Base-by-base conservation (phyloP, 2,888 invertebrate genomes). In the Psylliodes chrysocephalus region DNA sequence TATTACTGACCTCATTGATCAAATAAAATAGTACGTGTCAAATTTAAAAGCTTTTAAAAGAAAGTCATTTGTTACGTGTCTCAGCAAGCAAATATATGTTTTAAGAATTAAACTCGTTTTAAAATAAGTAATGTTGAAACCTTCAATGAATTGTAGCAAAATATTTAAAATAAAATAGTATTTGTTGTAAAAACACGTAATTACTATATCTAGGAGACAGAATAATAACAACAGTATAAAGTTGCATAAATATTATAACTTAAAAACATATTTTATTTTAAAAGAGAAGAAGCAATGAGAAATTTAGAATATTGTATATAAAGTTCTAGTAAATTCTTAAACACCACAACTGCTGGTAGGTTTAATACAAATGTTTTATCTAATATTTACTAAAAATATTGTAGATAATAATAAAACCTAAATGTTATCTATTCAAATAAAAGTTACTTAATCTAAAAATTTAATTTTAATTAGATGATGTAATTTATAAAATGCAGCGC, bases 1-100 rank as follows among this genome's bases (percentile, higher is more conserved):
- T 47, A 47, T 22, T 22, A 49, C 49, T 49, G 49, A 49, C 49
- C 49, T 17, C 15, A 15, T 14, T 49, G 12, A 49, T 14, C 8
- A 6, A 14, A 49, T 12, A 28, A n/a, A 49, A 49, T 28, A 42
- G 18, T 12, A 42, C 28, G 28, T 49, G 49, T 49, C 12, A 49
- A 25, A 17, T 19, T 14, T 14, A 5, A 46, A 12, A 46, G 7
- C 17, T 17, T 25, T 14, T 25, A 8, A 22, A 25, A 25, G 25
- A 47, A 22, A 47, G 22, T 15, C 18, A n/a, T 18, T 46, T 18
- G 7, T 46, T 18, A 46, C 46, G 46, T 46, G 46, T 46, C 12
- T 46, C 8, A 46, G 7, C 10, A 18, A 8, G 7, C 46, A 46
- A 46, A 46, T 14, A 22, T 5, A 18, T 46, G 10, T 22, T 46